Evolutionary conservation across 2,797 vertebrate species (phyloP).

Genomic region (Typhlichthys eigenmanni): DNA sequence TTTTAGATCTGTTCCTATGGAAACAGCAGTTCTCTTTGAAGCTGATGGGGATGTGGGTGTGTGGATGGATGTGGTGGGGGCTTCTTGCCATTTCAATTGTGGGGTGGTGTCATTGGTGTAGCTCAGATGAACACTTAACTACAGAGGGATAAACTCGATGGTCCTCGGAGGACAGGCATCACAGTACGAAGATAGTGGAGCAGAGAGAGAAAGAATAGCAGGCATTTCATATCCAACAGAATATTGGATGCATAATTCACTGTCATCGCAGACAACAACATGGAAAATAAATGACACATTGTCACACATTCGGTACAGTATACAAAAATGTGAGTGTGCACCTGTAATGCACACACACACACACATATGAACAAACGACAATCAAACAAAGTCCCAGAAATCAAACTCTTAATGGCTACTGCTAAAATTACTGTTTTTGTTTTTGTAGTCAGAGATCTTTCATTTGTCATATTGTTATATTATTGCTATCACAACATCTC

Average conservation of each 20-base stretch:
- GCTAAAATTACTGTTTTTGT: constrained; percentile 6
- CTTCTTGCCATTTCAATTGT: constrained; percentile 59
- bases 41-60: constrained; percentile 49
- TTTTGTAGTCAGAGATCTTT: constrained; percentile 18
- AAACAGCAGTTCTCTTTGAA: constrained; percentile 71
- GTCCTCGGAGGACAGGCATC: constrained; percentile 39
- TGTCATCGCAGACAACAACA: constrained; percentile 27
- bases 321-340: neutral
- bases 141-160: constrained; percentile 40
- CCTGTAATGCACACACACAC: neutral
- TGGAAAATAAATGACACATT: constrained; percentile 8
- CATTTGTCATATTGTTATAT: constrained; percentile 19
- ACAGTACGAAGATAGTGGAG: constrained; percentile 8
- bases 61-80: constrained; percentile 17
- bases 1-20: constrained; percentile 79
- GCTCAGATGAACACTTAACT: constrained; percentile 49
- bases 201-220: constrained; percentile 9
- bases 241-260: constrained; percentile 32
- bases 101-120: constrained; percentile 49
- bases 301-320: neutral
- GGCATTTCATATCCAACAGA: constrained; percentile 23
- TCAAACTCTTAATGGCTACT: constrained; percentile 19
- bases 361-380: constrained; percentile 2
- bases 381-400: constrained; percentile 6
- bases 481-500: constrained; percentile 20